These are phyloP conservation scores for Melanotaenia duboulayi DNA, from an alignment of 2,113 vertebrate species.

Conservation along the genomic window DNA sequence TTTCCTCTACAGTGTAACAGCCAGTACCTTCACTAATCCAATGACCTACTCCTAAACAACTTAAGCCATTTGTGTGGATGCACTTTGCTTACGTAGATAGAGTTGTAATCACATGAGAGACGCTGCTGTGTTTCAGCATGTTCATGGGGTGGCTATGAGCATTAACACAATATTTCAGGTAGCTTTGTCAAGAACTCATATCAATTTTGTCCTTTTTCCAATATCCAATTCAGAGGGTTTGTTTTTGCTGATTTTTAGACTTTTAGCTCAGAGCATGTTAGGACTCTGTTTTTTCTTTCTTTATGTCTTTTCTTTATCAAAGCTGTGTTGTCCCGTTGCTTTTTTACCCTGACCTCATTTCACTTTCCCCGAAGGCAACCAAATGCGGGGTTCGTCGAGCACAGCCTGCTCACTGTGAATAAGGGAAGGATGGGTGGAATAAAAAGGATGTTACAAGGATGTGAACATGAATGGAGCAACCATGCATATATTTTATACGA, in stretches of 20 bases:
- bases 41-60: conserved; percentile 9
- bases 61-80: conserved; percentile 58
- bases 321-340: conserved; percentile 51
- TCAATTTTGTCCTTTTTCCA: background rate
- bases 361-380: conserved; percentile 58
- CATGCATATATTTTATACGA: conserved; percentile 11
- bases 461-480: conserved; percentile 46
- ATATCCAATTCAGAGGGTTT: background rate
- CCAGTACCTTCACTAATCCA: conserved; percentile 17
- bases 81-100: conserved; percentile 44
- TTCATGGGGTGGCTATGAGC: conserved; percentile 20
- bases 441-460: conserved; percentile 33
- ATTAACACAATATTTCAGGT: conserved; percentile 30
- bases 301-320: conserved; percentile 33
- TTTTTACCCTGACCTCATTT: conserved; percentile 78
- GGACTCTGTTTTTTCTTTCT: background rate
- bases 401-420: conserved; percentile 46
- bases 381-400: conserved; percentile 46
- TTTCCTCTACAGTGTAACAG: conserved; percentile 15
- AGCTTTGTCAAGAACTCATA: conserved; percentile 21
- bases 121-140: conserved; percentile 36
- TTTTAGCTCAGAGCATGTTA: conserved; percentile 4
- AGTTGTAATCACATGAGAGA: conserved; percentile 16
- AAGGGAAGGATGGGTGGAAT: conserved; percentile 33
- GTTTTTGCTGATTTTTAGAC: background rate